phyloP scores from a whole-genome alignment of 1,140 invertebrate species.

The Zaprionus inermis region DNA sequence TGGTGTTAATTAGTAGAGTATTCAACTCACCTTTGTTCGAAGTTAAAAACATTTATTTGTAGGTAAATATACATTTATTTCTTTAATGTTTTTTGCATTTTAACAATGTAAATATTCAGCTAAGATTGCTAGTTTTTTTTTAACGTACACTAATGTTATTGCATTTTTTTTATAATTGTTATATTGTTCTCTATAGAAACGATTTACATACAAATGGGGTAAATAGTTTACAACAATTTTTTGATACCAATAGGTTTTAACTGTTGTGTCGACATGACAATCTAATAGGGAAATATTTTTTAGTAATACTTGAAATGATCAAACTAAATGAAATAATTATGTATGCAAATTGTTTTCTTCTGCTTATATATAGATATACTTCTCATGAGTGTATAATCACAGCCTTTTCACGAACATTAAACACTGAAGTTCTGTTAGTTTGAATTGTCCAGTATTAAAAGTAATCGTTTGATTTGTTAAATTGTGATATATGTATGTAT shows the following conservation, averaged over 20 bases:
- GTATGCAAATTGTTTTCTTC: conserved; percentile 38
- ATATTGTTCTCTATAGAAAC: conserved; percentile 40
- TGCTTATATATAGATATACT: conserved; percentile 66
- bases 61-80: conserved; percentile 83
- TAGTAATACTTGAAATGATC: conserved; percentile 66
- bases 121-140: conserved; percentile 58
- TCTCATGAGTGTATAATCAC: conserved; percentile 83
- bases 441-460: conserved; percentile 74
- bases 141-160: conserved; percentile 54
- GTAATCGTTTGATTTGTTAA: conserved; percentile 44
- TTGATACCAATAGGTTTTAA: conserved; percentile 36
- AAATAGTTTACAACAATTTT: conserved; percentile 69
- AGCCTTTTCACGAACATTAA: conserved; percentile 73
- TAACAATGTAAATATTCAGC: conserved; percentile 81
- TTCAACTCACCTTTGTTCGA: background rate
- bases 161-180: conserved; percentile 57
- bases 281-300: conserved; percentile 34
- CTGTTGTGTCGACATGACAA: background rate
- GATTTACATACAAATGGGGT: conserved; percentile 52
- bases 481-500: conserved; percentile 53
- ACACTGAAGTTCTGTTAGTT: conserved; percentile 61
- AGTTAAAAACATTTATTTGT: conserved; percentile 15
- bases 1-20: background rate
- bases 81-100: conserved; percentile 66
- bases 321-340: conserved; percentile 33